Evolutionary conservation across 2,888 invertebrate species (phyloP), one percentile per base, ranked within the genome.

Genomic region (Glomeris marginata): DNA sequence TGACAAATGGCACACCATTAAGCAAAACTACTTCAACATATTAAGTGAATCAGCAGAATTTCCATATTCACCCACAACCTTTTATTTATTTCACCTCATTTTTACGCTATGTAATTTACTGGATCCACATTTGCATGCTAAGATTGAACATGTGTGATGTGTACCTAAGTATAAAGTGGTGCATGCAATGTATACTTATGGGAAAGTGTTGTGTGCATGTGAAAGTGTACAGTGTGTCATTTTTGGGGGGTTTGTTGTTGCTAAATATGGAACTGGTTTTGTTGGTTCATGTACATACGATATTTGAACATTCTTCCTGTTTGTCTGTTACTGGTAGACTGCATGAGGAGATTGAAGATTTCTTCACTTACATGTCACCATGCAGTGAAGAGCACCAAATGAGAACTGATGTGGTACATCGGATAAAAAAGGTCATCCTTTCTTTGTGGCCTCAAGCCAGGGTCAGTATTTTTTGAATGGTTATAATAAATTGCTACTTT

Each of bases 281-380:
- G 28, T 28, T 5, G 28, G 28, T 28, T 28, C 28, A 28, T 28
- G 8, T 28, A 28, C 8, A 8, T 28, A 28, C 8, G 8, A 28
- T 28, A 28, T 28, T 28, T 28, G 28, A 28, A 28, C 28, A 53
- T 2, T 28, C 4, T 55, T 48, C 5, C 45, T 35, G 36, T 41
- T 43, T 46, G 36, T 51, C 50, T 40, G 56, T 54, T 15, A 18
- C 18, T 18, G 13, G 22, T 72, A 90, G 91, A 59, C 74, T 98
- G 54, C 94, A 97, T 69, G 84, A 95, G 69, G 97, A 98, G 74
- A 94, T 98, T 58, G 84, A 88, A 68, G 92, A 97, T 71, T 94
- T 97, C 73, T 92, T 81, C 72, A 74, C 78, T 62, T 94, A 92
- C 73, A 91, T 97, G 82, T 81, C 84, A 57, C 95, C 95, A 33